Percentiles rank a stretch among this genome's conserved stretches.
Evolutionary conservation across 1,140 invertebrate genomes (phyloP).

Genomic region (Drosophila lacteicornis): DNA sequence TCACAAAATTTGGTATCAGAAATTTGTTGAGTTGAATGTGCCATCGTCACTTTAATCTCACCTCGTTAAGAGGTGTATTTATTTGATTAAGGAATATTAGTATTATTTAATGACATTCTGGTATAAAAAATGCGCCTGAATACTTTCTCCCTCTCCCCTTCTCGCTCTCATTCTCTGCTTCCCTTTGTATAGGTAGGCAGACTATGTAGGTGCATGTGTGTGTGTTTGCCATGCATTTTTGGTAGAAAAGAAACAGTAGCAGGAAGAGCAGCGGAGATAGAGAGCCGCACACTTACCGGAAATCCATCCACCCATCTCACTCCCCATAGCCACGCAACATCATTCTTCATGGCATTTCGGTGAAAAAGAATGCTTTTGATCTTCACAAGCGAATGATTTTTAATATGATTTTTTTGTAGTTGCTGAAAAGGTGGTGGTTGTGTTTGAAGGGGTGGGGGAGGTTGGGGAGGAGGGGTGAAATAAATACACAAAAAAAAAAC

Average conservation of each 20-base stretch:
- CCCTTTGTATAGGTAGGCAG: slow-evolving; percentile 63
- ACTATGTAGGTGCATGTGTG: slow-evolving; percentile 23
- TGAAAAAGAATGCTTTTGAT: slow-evolving; percentile 84
- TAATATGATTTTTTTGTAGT: slow-evolving; percentile 76
- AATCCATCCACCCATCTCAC: slow-evolving; percentile 17
- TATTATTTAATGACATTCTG: background rate
- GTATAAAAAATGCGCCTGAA: background rate
- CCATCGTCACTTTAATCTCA: too few relatives aligned
- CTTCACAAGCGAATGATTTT: slow-evolving; percentile 85
- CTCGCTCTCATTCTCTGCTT: background rate
- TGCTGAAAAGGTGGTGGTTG: slow-evolving; percentile 7
- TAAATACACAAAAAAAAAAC: too few relatives aligned
- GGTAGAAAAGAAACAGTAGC: slow-evolving; percentile 58
- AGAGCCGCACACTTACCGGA: slow-evolving; percentile 57
- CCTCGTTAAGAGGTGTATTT: too few relatives aligned
- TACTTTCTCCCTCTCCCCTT: background rate
- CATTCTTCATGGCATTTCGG: slow-evolving; percentile 80
- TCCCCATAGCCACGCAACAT: slow-evolving; percentile 39
- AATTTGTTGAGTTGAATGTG: too few relatives aligned
- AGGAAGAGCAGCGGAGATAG: slow-evolving; percentile 29
- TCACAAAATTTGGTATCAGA: too few relatives aligned
- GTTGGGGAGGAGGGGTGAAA: background rate
- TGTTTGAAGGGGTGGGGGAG: background rate
- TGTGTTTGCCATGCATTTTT: slow-evolving; percentile 67
- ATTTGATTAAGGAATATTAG: too few relatives aligned